phyloP scores from a whole-genome alignment of 2,888 invertebrate species.

The Stictocephala bisonia region DNA sequence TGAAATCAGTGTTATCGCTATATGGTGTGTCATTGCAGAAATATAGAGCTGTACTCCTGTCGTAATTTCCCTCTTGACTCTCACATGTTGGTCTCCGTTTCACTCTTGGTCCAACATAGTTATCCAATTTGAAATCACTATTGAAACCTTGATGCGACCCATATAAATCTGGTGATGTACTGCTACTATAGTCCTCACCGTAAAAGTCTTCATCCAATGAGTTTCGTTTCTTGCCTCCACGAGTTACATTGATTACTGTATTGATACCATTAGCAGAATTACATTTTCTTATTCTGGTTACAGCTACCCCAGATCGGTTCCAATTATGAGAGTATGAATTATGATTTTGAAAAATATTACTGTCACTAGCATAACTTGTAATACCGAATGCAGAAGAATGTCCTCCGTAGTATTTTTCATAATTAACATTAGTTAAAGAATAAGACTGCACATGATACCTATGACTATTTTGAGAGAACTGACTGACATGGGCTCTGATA shows the following conservation, averaged over 20 bases:
- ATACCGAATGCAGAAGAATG: not conserved
- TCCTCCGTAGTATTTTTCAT: not conserved
- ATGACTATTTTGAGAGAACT: too few species aligned
- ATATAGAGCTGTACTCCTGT: not conserved
- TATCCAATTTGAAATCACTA: not conserved
- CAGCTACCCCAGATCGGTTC: too few species aligned
- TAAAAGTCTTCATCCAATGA: constrained; percentile 1
- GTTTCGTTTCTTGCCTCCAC: constrained; percentile 2
- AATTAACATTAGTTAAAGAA: not conserved
- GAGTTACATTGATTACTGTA: not conserved
- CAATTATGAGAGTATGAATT: too few species aligned
- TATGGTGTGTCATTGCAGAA: not conserved
- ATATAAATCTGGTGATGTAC: not conserved
- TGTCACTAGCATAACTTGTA: not conserved
- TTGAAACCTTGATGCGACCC: not conserved
- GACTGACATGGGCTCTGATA: not conserved
- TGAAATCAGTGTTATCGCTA: not conserved
- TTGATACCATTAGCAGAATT: not conserved
- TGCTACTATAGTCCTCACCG: not conserved
- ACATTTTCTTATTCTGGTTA: not conserved
- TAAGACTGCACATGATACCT: too few species aligned
- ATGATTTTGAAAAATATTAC: not conserved
- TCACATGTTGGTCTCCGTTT: not conserved
- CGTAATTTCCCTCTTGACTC: not conserved
- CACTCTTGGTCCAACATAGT: constrained; percentile 10